Base-by-base conservation (phyloP, 2,888 invertebrate species). In the Tupiocoris notatus region DNA sequence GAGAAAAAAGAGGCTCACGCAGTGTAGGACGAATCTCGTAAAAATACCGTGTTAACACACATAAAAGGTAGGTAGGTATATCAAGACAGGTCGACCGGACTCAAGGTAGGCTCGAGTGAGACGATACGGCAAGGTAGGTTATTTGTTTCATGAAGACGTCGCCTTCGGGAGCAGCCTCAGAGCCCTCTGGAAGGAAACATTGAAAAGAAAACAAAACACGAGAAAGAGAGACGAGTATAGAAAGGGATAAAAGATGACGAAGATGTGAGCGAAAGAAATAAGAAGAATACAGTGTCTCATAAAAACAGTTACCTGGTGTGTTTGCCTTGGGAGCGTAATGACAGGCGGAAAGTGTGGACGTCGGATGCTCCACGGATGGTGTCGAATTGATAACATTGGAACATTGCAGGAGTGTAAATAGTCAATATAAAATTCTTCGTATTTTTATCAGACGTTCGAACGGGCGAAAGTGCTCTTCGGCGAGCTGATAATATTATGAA, bases 221-320 rank as follows among this genome's bases (percentile, higher is more conserved):
- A 20, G 20, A 57, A 67, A 24, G 23, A 59, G 24, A 17, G 24
- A 57, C n/a, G n/a, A n/a, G n/a, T n/a, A n/a, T n/a, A 67, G 17
- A 59, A 68, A 54, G 56, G 17, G 21, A 59, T 21, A 67, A 65
- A 18, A 25, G 20, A 39, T 39, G 17, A 39, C 18, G n/a, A 23
- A 18, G 39, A 65, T 17, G 39, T 65, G 17, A 65, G 18, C 21
- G 67, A 67, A 57, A 20, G 57, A 16, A 39, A 59, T 18, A 59
- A 22, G 67, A 57, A 67, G 70, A 70, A 70, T 70, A 59, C 17
- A 57, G 59, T n/a, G 67, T 22, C 17, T 22, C 58, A 70, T 70
- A 70, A 70, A 70, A 70, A 70, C 70, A 70, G 70, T 70, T 70
- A 70, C 70, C 70, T 70, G 70, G 58, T 59, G 23, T 70, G 70